Evolutionary conservation across 1,140 invertebrate genomes (phyloP).

Genomic region (Tyrophagus putrescentiae): DNA sequence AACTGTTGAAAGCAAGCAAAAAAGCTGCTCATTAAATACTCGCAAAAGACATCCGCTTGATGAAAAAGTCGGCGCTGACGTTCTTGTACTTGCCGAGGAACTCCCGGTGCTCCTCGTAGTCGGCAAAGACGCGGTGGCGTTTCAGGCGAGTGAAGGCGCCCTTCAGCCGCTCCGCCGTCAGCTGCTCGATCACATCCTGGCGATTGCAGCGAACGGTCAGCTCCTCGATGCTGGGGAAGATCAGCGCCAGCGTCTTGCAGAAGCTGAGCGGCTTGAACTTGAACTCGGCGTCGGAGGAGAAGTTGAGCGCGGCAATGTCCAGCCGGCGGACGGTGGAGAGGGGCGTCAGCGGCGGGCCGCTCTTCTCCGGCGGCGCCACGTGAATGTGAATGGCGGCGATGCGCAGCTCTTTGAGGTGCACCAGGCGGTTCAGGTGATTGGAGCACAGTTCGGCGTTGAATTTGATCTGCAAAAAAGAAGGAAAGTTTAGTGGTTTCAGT

Average conservation of each 20-base stretch:
- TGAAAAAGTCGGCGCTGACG: neutral
- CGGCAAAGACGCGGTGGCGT: neutral
- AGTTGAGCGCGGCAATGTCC: neutral
- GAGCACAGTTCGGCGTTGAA: neutral
- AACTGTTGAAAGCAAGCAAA: too few species aligned
- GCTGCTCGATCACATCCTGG: neutral
- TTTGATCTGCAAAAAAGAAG: conserved; percentile 1
- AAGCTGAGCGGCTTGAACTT: neutral
- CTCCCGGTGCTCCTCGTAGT: conserved; percentile 5
- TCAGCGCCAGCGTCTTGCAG: neutral
- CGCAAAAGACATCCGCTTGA: neutral
- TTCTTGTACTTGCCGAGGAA: conserved; percentile 1
- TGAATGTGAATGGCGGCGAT: neutral
- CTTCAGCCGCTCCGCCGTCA: neutral
- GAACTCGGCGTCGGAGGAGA: neutral
- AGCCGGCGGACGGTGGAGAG: neutral
- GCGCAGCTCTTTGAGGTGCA: neutral
- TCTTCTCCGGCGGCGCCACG: neutral
- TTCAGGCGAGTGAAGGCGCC: neutral
- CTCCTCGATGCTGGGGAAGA: neutral
- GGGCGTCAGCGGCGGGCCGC: neutral
- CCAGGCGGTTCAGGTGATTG: neutral
- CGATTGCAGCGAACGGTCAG: conserved; percentile 1
- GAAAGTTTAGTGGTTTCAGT: neutral
- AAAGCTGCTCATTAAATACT: too few species aligned